Base-by-base conservation (phyloP, 2,113 vertebrate species). In the Solenodon paradoxus region DNA sequence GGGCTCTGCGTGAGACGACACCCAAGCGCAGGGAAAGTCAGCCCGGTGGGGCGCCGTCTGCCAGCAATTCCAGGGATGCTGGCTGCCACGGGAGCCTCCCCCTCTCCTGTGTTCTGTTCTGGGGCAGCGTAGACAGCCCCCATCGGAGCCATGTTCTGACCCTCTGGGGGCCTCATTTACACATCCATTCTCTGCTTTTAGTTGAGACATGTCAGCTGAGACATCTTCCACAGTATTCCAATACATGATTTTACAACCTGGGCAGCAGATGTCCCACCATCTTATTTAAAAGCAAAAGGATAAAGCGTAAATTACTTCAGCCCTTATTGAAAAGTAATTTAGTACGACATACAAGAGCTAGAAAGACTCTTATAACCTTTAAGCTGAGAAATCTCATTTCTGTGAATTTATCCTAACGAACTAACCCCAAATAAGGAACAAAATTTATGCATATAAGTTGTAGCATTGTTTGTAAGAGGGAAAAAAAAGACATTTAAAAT, bases 401-500 rank as follows among this genome's bases (percentile, higher is more conserved):
- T 59, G 40, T 38, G 28, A 68, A 66, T 69, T 59, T 74, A 82
- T 26, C 42, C 63, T 55, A 80, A 85, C 35, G 32, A 94, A 92
- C 40, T 66, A 90, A 88, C 26, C 6, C 42, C 35, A 85, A 94
- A 66, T 89, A 82, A 95, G 71, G 5, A 91, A 42, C 32, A 74
- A 28, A 78, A 63, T 38, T 59, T 74, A 74, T 42, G 35, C 32
- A 74, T 26, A 26, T 75, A 77, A 51, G 49, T 38, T 61, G 16
- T 13, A 83, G 55, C 59, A 82, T 1, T 82, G 68, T 66, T 86
- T 88, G 59, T 32, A 61, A 84, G 81, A 71, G 45, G n/a, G n/a
- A 55, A 92, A 74, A 91, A 92, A 59, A 78, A 92, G 51, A 84
- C 81, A 96, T n/a, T 42, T 88, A 71, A 93, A 97, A 69, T 85